phyloP scores from a whole-genome alignment of 2,888 invertebrate genomes.

The Scrobipalpa costella region DNA sequence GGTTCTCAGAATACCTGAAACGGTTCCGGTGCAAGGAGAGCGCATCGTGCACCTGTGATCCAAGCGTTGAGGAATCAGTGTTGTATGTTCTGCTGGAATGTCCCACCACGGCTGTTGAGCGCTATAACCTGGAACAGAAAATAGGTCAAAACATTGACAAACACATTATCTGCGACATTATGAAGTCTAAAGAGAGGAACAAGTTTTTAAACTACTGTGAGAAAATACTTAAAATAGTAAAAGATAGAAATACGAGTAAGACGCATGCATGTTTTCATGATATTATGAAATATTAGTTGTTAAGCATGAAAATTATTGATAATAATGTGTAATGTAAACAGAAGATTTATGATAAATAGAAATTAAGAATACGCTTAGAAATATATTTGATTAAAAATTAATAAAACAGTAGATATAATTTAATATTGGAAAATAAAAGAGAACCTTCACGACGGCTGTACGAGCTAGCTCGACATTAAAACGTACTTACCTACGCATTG shows the following conservation, averaged over 20 bases:
- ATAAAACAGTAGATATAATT: no score
- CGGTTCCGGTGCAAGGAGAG: conserved; percentile 23
- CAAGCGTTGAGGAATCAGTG: not conserved
- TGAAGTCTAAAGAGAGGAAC: no score
- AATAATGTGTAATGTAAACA: not conserved
- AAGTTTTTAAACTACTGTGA: not conserved
- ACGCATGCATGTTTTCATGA: not conserved
- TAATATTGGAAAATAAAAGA: no score
- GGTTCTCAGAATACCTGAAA: conserved; percentile 15
- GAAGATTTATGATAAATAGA: not conserved
- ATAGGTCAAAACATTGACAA: no score
- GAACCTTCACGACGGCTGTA: no score
- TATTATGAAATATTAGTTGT: conserved; percentile 1
- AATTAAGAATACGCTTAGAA: not conserved
- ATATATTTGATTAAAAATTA: not conserved
- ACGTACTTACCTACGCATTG: no score
- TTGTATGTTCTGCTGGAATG: conserved; percentile 10
- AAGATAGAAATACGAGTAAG: not conserved
- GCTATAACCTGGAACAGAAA: not conserved
- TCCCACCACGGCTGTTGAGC: not conserved
- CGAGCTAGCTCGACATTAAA: no score
- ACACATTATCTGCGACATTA: no score
- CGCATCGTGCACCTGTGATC: conserved; percentile 29
- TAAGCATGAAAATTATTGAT: not conserved
- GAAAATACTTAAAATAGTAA: not conserved